Base-by-base conservation (phyloP, 2,797 vertebrate genomes). In the Australoheros facetus region DNA sequence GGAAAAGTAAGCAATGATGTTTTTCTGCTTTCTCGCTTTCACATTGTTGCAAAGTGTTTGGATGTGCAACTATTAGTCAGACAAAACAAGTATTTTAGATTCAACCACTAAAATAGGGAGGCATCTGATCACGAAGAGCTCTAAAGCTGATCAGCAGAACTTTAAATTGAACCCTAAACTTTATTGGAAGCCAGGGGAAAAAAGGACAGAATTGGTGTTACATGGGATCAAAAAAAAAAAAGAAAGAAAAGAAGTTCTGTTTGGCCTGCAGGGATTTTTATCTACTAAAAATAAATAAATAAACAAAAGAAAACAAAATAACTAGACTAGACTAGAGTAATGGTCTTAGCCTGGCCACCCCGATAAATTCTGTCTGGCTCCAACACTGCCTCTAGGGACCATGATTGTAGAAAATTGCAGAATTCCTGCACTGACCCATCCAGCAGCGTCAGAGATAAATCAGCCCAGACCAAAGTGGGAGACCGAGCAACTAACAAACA, bases 1-100 rank as follows among this genome's bases (percentile, higher is more conserved):
- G 98, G 98, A 94, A 99, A 99, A 97, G 98, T 99, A 89, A 66
- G 21, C 16, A 9, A 12, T 55, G 1, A 62, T 21, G 2, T n/a
- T 53, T 71, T 64, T 21, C 16, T 11, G 53, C 14, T 71, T 42
- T n/a, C 45, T 56, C 6, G 16, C 6, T 30, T 77, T 69, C 10
- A 34, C 26, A 17, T 71, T 2, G 5, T 62, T 58, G 39, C 39
- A 64, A 16, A 45, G 39, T 39, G 42, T 64, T 64, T 66, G 42
- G 42, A 48, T 66, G 14, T 28, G 23, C 16, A 19, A 48, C 62
- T 19, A 9, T 5, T 23, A 48, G 62, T 66, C 42, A 48, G 62
- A 48, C 23, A 66, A 66, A 48, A 19, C 62, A 19, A 48, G 42
- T 16, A 28, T 28, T 48, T 28, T 28, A 28, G 39, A 48, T 48